phyloP scores from a whole-genome alignment of 92 coral and sea anemone genomes.

The Pocillopora meandrina region DNA sequence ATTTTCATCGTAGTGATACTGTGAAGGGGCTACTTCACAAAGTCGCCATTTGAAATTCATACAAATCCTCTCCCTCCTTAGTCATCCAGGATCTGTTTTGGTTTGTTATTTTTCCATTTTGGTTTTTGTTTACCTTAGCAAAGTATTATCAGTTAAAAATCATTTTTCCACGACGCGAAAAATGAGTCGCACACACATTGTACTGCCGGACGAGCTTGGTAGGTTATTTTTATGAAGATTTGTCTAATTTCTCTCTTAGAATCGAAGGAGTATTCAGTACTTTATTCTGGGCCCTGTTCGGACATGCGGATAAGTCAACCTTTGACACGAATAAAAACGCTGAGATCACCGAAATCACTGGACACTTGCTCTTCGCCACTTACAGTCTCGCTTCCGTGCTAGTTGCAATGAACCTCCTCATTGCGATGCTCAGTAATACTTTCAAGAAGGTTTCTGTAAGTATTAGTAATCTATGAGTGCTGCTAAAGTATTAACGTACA shows the following conservation, averaged over 20 bases:
- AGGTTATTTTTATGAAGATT: not conserved
- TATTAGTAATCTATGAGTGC: not conserved
- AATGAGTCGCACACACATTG: no score
- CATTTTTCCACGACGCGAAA: no score
- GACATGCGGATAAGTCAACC: constrained; percentile 41
- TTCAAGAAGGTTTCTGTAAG: constrained; percentile 78
- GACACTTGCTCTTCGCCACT: constrained; percentile 65
- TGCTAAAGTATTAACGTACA: no score
- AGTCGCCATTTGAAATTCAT: no score
- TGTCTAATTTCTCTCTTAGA: constrained; percentile 8
- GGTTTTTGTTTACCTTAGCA: no score
- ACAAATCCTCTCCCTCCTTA: no score
- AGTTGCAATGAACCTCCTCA: constrained; percentile 79
- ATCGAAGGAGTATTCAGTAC: constrained; percentile 53
- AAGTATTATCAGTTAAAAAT: no score
- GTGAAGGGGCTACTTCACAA: no score
- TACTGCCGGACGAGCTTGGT: not conserved
- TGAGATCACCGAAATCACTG: constrained; percentile 71
- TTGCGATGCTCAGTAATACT: constrained; percentile 85
- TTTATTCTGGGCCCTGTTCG: constrained; percentile 89
- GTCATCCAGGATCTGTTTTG: no score
- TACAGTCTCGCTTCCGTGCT: constrained; percentile 70
- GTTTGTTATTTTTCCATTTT: no score
- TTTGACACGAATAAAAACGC: constrained; percentile 54
- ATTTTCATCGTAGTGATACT: no score